phyloP scores from a whole-genome alignment of 2,888 invertebrate genomes.

The Geotrupes spiniger region DNA sequence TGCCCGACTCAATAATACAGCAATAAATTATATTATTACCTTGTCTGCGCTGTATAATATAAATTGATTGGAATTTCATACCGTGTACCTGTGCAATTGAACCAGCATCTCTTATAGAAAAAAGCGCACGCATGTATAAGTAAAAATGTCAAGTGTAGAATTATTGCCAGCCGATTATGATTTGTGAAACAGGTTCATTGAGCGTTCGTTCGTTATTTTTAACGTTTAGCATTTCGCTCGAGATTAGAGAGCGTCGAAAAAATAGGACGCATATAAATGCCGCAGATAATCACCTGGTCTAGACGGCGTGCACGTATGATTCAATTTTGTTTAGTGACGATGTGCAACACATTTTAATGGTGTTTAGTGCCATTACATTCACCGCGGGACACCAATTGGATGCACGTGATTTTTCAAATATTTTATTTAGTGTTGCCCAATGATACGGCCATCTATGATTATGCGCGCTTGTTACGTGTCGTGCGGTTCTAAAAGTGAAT shows the following conservation, averaged over 20 bases:
- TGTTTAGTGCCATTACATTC: conserved; percentile 26
- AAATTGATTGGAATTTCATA: conserved; percentile 53
- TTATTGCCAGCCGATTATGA: conserved; percentile 44
- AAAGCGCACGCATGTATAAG: conserved; percentile 43
- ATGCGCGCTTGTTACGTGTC: conserved; percentile 7
- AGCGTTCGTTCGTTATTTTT: conserved; percentile 6
- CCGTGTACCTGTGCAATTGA: conserved; percentile 49
- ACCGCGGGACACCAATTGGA: conserved; percentile 28
- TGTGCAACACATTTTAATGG: conserved; percentile 15
- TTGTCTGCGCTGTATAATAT: conserved; percentile 51
- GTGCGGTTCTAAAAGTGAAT: conserved; percentile 17
- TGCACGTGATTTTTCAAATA: conserved; percentile 24
- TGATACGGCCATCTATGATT: conserved; percentile 20
- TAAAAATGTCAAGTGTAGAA: conserved; percentile 40
- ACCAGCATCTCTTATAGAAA: conserved; percentile 40
- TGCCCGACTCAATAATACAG: conserved; percentile 43
- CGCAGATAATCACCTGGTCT: conserved; percentile 1
- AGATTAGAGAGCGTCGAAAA: conserved; percentile 5
- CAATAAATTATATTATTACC: conserved; percentile 53
- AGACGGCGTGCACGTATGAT: conserved; percentile 1
- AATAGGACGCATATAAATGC: background rate
- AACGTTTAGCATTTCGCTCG: background rate
- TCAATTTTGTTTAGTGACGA: conserved; percentile 2
- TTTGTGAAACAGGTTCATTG: conserved; percentile 40
- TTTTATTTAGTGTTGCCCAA: conserved; percentile 27